Percentiles rank a stretch among this genome's conserved stretches.
Evolutionary conservation across 1,140 invertebrate species (phyloP).

Genomic region (Leptonema lineaticorne): DNA sequence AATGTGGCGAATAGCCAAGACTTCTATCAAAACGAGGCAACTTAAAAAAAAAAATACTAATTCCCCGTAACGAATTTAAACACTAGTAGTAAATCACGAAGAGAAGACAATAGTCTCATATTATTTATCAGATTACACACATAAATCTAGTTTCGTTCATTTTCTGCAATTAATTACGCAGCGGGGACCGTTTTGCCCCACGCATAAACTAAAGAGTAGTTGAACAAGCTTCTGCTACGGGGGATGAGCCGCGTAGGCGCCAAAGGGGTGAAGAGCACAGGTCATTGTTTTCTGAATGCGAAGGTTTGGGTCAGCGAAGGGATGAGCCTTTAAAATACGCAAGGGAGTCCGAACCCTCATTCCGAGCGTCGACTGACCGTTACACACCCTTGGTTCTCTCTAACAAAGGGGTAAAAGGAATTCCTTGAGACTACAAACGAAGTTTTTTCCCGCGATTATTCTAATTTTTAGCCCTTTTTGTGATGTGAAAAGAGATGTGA

Average conservation of each 20-base stretch:
- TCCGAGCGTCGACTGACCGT: constrained; percentile 15
- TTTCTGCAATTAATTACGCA: constrained; percentile 27
- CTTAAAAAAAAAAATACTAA: too few species aligned
- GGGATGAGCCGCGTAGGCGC: not conserved
- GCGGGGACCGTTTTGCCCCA: not conserved
- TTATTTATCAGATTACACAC: constrained; percentile 3
- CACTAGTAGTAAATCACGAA: too few species aligned
- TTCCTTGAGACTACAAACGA: constrained; percentile 20
- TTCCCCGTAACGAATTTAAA: too few species aligned
- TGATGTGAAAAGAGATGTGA: too few species aligned
- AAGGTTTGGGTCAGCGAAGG: constrained; percentile 11
- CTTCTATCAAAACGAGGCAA: too few species aligned
- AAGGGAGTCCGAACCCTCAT: not conserved
- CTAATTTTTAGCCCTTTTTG: constrained; percentile 1
- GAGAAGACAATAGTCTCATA: too few species aligned
- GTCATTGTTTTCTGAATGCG: constrained; percentile 26
- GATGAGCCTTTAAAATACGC: constrained; percentile 10
- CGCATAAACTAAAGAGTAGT: constrained; percentile 23
- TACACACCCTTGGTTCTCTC: not conserved
- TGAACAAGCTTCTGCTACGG: too few species aligned
- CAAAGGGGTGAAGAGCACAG: not conserved
- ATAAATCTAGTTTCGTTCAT: constrained; percentile 25
- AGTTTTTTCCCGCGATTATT: constrained; percentile 15
- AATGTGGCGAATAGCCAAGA: too few species aligned
- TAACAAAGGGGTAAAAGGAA: constrained; percentile 7